Conservation (phyloP, 2,797 vertebrate species). For the Rhabdomys pumilio region DNA sequence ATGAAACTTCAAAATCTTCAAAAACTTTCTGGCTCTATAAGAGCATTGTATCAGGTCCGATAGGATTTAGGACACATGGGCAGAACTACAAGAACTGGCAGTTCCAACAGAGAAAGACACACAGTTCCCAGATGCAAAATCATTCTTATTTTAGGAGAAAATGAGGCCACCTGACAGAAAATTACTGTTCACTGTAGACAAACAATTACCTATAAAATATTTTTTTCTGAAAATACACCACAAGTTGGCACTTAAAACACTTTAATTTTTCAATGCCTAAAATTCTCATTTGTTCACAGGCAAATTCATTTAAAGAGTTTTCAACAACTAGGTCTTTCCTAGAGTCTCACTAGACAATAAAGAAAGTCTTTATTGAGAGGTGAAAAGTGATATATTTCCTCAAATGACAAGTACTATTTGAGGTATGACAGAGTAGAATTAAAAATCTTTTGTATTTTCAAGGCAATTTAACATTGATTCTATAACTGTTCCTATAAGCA, state of each 20-base stretch:
- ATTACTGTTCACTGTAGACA: conserved; percentile 21
- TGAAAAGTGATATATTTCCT: conserved; percentile 21
- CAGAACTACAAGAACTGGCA: neutral
- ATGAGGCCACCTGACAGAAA: neutral
- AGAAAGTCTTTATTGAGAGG: neutral
- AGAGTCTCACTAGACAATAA: neutral
- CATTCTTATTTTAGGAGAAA: conserved; percentile 34
- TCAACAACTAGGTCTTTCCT: neutral
- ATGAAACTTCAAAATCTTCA: conserved; percentile 2
- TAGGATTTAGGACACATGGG: neutral
- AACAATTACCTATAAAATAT: neutral
- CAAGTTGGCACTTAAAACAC: neutral
- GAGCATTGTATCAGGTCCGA: conserved; percentile 9
- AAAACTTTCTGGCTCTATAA: neutral
- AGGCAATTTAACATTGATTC: conserved; percentile 56
- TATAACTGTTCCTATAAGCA: neutral
- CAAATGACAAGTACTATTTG: neutral
- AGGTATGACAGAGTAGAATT: neutral
- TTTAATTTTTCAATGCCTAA: conserved; percentile 21
- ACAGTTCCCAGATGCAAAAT: conserved; percentile 28
- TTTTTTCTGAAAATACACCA: neutral
- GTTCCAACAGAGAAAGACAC: neutral
- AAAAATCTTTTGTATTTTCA: conserved; percentile 31
- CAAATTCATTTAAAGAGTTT: conserved; percentile 52
- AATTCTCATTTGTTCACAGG: neutral